These are phyloP conservation scores for Patella depressa DNA, from an alignment of 2,888 invertebrate genomes.

Conservation along the genomic window DNA sequence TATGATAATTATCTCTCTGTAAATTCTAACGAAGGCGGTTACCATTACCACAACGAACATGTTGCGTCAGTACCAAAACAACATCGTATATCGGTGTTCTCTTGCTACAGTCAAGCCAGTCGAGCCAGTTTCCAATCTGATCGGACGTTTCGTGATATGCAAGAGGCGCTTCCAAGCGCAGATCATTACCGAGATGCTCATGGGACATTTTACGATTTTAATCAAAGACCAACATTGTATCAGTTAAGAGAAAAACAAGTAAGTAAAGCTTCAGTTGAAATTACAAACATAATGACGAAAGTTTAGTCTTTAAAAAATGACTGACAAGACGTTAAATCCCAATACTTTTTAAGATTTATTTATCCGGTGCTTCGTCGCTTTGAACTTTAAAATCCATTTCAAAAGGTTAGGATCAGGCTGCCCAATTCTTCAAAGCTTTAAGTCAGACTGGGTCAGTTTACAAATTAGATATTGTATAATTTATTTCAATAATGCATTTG, in stretches of 20 bases:
- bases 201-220: constrained; percentile 37
- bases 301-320: too few species aligned
- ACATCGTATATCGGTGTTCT: constrained; percentile 30
- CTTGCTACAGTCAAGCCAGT: constrained; percentile 20
- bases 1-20: constrained; percentile 17
- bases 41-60: constrained; percentile 1
- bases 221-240: constrained; percentile 67
- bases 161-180: constrained; percentile 85
- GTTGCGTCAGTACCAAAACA: not conserved
- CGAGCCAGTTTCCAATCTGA: constrained; percentile 27
- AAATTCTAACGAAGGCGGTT: not conserved
- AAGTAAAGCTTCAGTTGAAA: constrained; percentile 17
- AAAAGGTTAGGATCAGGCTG: too few species aligned
- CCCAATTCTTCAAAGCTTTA: too few species aligned
- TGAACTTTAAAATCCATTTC: too few species aligned
- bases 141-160: constrained; percentile 73
- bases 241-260: constrained; percentile 66
- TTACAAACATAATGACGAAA: too few species aligned
- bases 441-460: too few species aligned
- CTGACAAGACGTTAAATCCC: too few species aligned
- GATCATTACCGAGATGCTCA: constrained; percentile 80
- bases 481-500: too few species aligned
- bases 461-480: too few species aligned
- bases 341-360: too few species aligned
- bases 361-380: too few species aligned